A percentile compares a stretch with the other conserved stretches of the same genome.
These are phyloP conservation scores for Hirudinaria manillensis DNA, from an alignment of 2,888 invertebrate genomes.

Conservation along the genomic window DNA sequence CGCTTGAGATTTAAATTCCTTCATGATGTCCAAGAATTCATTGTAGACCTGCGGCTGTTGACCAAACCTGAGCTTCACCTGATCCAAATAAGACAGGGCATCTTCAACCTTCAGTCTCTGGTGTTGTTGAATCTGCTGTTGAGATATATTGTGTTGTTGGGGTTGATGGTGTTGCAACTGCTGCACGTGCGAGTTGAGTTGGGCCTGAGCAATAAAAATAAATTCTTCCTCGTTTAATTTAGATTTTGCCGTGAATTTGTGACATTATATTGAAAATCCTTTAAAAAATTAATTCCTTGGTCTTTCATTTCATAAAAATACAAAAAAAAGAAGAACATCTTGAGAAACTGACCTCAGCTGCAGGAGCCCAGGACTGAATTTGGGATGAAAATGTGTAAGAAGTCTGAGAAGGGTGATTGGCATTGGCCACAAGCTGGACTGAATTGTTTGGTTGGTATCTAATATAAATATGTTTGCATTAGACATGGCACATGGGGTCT, in stretches of 20 bases:
- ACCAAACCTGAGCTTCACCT: slow-evolving; percentile 86
- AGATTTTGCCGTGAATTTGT: no score
- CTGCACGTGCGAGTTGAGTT: background rate
- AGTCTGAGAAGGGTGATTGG: background rate
- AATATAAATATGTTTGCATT: background rate
- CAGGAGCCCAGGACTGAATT: background rate
- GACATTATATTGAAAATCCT: no score
- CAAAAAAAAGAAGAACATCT: background rate
- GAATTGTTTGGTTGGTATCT: background rate
- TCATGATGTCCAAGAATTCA: slow-evolving; percentile 99
- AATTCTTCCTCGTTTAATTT: no score
- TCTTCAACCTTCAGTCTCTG: slow-evolving; percentile 88
- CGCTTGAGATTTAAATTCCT: slow-evolving; percentile 86
- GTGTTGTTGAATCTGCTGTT: slow-evolving; percentile 34
- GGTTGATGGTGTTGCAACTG: slow-evolving; percentile 28
- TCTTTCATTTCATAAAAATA: background rate
- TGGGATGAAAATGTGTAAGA: background rate
- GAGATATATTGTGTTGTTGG: slow-evolving; percentile 34
- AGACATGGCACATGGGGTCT: no score
- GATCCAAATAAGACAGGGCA: slow-evolving; percentile 86
- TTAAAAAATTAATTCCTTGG: background rate
- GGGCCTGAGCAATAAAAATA: no score
- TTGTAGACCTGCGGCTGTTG: slow-evolving; percentile 93
- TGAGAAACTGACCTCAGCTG: background rate
- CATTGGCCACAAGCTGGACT: background rate